A percentile compares a stretch with the other conserved stretches of the same genome.
These are phyloP conservation scores for Smithornis capensis DNA, from an alignment of 2,113 vertebrate genomes.

Conservation along the genomic window DNA sequence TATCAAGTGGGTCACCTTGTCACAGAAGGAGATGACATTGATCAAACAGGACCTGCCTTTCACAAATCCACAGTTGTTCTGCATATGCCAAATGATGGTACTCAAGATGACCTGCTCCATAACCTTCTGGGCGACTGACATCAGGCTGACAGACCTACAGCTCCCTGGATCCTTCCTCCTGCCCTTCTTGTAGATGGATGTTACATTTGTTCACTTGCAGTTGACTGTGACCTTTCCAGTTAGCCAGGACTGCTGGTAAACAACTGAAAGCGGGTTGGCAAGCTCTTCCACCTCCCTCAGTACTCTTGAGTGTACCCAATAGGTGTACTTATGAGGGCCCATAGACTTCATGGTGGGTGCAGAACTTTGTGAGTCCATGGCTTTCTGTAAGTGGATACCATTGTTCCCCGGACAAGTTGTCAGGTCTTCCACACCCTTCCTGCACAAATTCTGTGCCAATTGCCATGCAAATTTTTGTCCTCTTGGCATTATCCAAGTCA, in stretches of 20 bases:
- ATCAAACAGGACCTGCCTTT: neutral
- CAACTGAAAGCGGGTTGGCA: neutral
- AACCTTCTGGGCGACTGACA: neutral
- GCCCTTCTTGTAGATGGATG: neutral
- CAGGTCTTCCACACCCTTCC: neutral
- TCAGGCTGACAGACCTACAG: neutral
- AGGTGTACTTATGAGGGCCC: accelerated
- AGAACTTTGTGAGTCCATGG: neutral
- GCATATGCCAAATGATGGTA: neutral
- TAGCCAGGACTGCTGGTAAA: neutral
- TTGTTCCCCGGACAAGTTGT: neutral
- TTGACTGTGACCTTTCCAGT: neutral
- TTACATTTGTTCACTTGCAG: neutral
- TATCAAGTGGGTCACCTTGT: neutral
- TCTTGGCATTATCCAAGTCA: accelerated
- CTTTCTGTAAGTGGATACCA: neutral
- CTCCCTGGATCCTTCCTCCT: neutral
- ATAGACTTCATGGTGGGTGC: too few species aligned
- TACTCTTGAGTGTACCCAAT: neutral
- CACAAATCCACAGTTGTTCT: neutral
- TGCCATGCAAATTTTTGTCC: neutral
- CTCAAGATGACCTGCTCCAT: neutral
- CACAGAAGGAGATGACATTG: neutral
- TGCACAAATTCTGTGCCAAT: neutral
- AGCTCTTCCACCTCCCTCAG: neutral